Evolutionary conservation across 2,113 vertebrate species (phyloP).

Genomic region (Nycticryphes semicollaris): DNA sequence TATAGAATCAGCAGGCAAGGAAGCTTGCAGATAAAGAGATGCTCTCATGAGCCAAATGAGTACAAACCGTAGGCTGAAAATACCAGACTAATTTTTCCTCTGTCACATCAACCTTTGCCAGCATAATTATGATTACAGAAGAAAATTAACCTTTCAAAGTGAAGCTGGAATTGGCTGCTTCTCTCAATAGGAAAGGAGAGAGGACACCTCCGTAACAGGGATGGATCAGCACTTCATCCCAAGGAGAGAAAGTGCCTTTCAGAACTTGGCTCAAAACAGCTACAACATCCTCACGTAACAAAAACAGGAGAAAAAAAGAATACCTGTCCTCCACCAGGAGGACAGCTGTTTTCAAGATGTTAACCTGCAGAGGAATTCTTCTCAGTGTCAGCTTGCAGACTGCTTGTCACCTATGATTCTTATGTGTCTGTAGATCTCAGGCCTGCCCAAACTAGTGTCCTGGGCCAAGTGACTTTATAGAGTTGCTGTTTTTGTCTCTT

Average conservation of each 20-base stretch:
- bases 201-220: not conserved
- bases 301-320: not conserved
- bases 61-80: conserved; percentile 54
- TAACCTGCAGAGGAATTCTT: not conserved
- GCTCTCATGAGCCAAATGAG: conserved; percentile 58
- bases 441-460: not conserved
- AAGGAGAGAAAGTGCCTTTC: not conserved
- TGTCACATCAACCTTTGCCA: conserved; percentile 61
- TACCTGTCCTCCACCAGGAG: not conserved
- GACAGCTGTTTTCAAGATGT: not conserved
- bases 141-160: conserved; percentile 63
- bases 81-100: conserved; percentile 65
- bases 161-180: not conserved
- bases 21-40: conserved; percentile 58
- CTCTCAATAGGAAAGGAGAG: not conserved
- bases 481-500: not conserved
- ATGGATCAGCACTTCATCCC: not conserved
- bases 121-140: conserved; percentile 60
- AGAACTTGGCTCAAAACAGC: not conserved
- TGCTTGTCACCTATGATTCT: not conserved
- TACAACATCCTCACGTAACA: not conserved
- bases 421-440: not conserved
- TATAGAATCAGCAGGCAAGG: conserved; percentile 69
- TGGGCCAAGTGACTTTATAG: not conserved
- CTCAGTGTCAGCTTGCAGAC: not conserved